phyloP scores from a whole-genome alignment of 2,888 invertebrate genomes.

The Lithophane leautieri region DNA sequence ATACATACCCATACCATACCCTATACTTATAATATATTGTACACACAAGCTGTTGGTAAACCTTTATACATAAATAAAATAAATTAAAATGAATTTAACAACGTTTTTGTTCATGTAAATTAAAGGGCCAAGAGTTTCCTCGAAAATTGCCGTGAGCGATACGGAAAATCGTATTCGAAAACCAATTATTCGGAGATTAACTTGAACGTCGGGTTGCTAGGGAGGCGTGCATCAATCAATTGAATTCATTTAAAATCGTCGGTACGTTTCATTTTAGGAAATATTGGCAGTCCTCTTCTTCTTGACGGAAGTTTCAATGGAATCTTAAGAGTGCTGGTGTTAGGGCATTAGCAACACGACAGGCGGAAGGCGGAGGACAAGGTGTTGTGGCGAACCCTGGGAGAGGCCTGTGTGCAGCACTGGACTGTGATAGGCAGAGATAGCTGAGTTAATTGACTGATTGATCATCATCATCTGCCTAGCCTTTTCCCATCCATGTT shows the following conservation, averaged over 20 bases:
- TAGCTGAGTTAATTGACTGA: no score
- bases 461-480: no score
- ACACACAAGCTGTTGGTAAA: not conserved
- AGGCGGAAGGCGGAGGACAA: no score
- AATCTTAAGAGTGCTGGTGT: not conserved
- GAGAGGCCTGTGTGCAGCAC: no score
- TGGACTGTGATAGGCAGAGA: no score
- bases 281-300: not conserved
- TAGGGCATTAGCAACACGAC: not conserved
- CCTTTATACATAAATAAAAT: not conserved
- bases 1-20: no score
- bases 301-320: not conserved
- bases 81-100: slow-evolving; percentile 19
- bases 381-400: no score
- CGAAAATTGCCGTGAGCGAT: slow-evolving; percentile 43
- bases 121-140: slow-evolving; percentile 8
- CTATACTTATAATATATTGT: not conserved
- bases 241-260: slow-evolving; percentile 23
- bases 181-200: slow-evolving; percentile 52
- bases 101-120: slow-evolving; percentile 36
- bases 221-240: slow-evolving; percentile 38
- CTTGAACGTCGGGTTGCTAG: slow-evolving; percentile 21
- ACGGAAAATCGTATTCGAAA: slow-evolving; percentile 42
- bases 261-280: not conserved
- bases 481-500: no score